These are phyloP conservation scores for Onychostoma macrolepis DNA, from an alignment of 2,113 vertebrate genomes.

Conservation along the genomic window DNA sequence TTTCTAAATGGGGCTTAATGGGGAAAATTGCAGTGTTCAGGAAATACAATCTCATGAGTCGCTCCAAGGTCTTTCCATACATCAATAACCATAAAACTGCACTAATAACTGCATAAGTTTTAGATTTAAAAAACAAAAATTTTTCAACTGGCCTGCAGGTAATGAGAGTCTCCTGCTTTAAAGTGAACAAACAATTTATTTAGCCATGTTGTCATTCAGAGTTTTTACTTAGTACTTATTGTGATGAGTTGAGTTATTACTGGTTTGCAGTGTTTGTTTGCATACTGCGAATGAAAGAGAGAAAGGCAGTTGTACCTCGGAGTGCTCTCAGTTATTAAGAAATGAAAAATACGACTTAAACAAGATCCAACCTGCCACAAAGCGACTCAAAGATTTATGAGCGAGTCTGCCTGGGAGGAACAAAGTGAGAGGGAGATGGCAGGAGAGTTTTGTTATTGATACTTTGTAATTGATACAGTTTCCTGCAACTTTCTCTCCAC, in stretches of 20 bases:
- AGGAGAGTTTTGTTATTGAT: not conserved
- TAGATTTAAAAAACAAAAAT: not conserved
- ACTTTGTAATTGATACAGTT: not conserved
- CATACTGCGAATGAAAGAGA: constrained; percentile 1
- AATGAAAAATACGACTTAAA: constrained; percentile 43
- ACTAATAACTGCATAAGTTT: not conserved
- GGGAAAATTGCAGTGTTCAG: not conserved
- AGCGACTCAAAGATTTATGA: constrained; percentile 12
- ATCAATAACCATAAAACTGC: not conserved
- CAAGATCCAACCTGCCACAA: constrained; percentile 46
- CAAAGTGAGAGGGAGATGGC: not conserved
- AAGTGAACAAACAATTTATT: constrained; percentile 10
- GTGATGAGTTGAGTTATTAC: constrained; percentile 7
- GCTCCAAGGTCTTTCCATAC: not conserved
- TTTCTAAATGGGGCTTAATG: not conserved
- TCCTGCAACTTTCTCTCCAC: constrained; percentile 4
- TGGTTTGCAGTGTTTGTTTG: constrained; percentile 25
- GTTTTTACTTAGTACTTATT: not conserved
- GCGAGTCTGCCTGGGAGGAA: not conserved
- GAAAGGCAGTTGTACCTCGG: constrained; percentile 19
- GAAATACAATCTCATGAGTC: not conserved
- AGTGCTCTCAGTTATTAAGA: constrained; percentile 37
- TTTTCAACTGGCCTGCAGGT: not conserved
- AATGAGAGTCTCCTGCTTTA: not conserved
- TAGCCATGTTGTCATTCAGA: constrained; percentile 13